Evolutionary conservation across 2,113 vertebrate genomes (phyloP).

Genomic region (Grammomys surdaster): DNA sequence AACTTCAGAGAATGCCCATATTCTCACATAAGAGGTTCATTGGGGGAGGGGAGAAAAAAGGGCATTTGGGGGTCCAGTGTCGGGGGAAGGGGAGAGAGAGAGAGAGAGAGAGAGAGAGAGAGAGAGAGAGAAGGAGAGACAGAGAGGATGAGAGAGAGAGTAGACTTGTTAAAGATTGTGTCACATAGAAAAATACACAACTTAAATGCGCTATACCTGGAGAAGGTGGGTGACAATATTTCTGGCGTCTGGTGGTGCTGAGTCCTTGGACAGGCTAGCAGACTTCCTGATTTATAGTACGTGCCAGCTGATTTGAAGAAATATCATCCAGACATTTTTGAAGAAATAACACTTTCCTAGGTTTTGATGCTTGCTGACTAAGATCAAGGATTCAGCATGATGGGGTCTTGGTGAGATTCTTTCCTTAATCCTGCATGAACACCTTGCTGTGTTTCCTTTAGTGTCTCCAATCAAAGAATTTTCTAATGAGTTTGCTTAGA

Average conservation of each 20-base stretch:
- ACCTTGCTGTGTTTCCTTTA: rapidly evolving
- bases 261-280: neutral
- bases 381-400: rapidly evolving
- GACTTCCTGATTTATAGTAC: neutral
- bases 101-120: neutral
- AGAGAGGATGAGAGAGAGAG: neutral
- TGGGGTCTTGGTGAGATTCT: neutral
- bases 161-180: neutral
- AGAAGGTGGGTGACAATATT: neutral
- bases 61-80: neutral
- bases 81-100: neutral
- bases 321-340: neutral
- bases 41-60: neutral
- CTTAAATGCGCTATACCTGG: neutral
- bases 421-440: rapidly evolving
- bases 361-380: neutral
- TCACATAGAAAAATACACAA: neutral
- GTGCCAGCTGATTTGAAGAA: neutral
- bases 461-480: neutral
- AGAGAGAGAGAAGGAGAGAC: too few relatives aligned
- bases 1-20: neutral
- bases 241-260: neutral
- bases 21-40: neutral
- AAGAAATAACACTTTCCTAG: neutral
- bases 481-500: rapidly evolving